Evolutionary conservation across 2,888 invertebrate genomes (phyloP), one percentile per base, ranked within the genome.

Genomic region (Spialia ferax): DNA sequence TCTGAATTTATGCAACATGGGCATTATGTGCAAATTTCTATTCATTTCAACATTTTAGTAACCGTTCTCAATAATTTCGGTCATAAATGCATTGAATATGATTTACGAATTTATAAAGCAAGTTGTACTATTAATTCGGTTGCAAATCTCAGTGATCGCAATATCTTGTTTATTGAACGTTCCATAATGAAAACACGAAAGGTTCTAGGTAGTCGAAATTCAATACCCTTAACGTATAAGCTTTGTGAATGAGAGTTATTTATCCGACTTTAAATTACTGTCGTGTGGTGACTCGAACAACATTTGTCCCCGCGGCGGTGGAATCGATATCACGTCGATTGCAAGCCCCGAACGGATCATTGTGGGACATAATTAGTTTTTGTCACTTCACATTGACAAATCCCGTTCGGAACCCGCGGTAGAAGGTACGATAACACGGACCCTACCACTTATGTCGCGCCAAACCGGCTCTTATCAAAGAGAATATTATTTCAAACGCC

Each of bases 401-500:
- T 91, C 91, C 88, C 80, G 84, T 87, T 88, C 82, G 80, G 84
- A 80, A 45, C 45, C 82, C 57, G 64, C 48, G 56, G 61, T 32
- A 32, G 18, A 35, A 59, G 59, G 59, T 29, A 66, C 60, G 82
- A 84, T 84, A 83, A 80, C 83, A 80, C 82, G 81, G 82, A 81
- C 89, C 90, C 89, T 82, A 86, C 82, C 88, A 89, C 88, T 91
- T 90, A 85, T 79, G 79, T 76, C 76, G 74, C 78, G 74, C 79
- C 81, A 80, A 87, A 89, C 89, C 88, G 87, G 89, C 88, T 90
- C 89, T 93, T 93, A 93, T 93, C 93, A 93, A 93, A 90, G 92
- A 88, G 93, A 93, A 93, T 93, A 92, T 93, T 93, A 93, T 93
- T 93, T 91, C 92, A 93, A 93, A 92, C 92, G 88, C 93, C 92